Conservation (phyloP, 2,888 invertebrate species). For the Drosophila helvetica region DNA sequence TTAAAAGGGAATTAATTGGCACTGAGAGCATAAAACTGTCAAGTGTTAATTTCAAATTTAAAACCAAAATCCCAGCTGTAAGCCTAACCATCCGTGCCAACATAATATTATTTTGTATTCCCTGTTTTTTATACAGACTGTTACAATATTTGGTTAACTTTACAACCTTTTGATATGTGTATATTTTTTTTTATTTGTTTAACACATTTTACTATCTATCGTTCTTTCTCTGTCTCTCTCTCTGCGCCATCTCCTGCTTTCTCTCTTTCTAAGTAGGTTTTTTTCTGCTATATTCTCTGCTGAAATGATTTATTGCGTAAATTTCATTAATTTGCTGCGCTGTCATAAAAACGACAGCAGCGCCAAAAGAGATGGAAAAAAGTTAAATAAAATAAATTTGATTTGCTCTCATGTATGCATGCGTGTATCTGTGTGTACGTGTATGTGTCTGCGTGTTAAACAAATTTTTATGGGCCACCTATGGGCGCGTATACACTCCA, state of each 20-base stretch:
- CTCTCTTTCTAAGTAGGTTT: conserved; percentile 4
- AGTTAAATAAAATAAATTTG: conserved; percentile 69
- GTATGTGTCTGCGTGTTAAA: conserved; percentile 56
- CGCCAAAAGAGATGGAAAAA: conserved; percentile 24
- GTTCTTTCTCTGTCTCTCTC: not conserved
- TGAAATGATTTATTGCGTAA: conserved; percentile 68
- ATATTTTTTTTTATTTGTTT: conserved; percentile 32
- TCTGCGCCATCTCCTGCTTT: not conserved
- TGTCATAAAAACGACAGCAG: conserved; percentile 64
- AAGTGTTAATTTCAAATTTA: conserved; percentile 6
- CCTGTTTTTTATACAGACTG: conserved; percentile 3
- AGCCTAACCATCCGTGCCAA: conserved; percentile 5
- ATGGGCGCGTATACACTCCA: conserved; percentile 47
- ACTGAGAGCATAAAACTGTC: not conserved
- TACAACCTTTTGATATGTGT: conserved; percentile 20
- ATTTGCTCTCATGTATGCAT: conserved; percentile 58
- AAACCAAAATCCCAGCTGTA: not conserved
- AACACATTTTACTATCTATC: conserved; percentile 44
- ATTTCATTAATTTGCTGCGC: conserved; percentile 73
- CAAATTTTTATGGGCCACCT: conserved; percentile 74
- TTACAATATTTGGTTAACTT: conserved; percentile 27
- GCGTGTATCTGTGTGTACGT: conserved; percentile 47
- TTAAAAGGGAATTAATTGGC: not conserved
- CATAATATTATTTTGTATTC: conserved; percentile 6
- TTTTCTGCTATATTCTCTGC: conserved; percentile 26